Conservation (phyloP, 2,113 vertebrate genomes). For the Malurus elegans region DNA sequence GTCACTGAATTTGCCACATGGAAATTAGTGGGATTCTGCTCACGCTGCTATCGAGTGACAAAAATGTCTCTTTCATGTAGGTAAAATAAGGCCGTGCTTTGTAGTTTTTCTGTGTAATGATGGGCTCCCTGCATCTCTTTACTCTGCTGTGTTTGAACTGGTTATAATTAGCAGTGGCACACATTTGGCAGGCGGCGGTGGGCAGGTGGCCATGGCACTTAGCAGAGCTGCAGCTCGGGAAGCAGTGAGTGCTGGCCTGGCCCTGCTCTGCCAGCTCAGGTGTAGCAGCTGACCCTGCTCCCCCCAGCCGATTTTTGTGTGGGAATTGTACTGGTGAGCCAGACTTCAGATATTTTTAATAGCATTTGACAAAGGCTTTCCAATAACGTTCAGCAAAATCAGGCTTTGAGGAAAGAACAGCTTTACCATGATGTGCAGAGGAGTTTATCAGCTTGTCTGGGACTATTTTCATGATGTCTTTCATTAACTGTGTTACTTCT, state of each 20-base stretch:
- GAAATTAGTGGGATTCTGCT: not conserved
- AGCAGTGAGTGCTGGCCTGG: not conserved
- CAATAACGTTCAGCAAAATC: not conserved
- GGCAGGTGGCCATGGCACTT: constrained; percentile 31
- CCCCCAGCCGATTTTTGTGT: not conserved
- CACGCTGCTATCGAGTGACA: not conserved
- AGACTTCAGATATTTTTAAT: not conserved
- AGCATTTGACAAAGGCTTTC: not conserved
- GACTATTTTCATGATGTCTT: not conserved
- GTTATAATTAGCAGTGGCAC: not conserved
- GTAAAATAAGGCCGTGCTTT: not conserved
- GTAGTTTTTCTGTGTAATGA: constrained; percentile 1
- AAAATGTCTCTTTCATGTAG: not conserved
- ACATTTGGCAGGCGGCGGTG: constrained; percentile 11
- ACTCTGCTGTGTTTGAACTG: not conserved
- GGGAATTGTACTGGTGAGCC: not conserved
- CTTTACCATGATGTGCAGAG: not conserved
- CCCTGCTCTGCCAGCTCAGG: constrained; percentile 11
- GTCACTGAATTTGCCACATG: not conserved
- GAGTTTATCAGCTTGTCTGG: not conserved
- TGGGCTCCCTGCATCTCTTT: constrained; percentile 10
- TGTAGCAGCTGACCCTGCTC: not conserved
- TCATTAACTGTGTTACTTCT: not conserved
- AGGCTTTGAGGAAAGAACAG: not conserved
- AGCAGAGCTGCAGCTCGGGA: constrained; percentile 4